Base-by-base conservation (phyloP, 2,888 invertebrate genomes). In the Monopis laevigella region DNA sequence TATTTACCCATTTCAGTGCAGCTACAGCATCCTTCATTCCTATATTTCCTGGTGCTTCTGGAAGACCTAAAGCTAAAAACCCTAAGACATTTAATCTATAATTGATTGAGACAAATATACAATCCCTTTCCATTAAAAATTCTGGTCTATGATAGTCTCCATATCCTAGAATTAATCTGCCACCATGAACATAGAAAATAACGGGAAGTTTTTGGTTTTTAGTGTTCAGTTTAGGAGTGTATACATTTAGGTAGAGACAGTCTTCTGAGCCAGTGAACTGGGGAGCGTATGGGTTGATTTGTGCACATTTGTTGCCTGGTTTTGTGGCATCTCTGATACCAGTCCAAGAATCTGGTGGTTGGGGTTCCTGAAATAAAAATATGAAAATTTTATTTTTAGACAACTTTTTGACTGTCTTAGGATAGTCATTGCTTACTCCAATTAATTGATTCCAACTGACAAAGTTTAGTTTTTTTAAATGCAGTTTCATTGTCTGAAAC, bases 191-290 rank as follows among this genome's bases (percentile, higher is more conserved):
- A 58, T 82, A 85, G 43, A 85, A 75, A 54, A 85, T 52, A 0
- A 85, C 83, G 1, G 85, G 84, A 8, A 73, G 55, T 27, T 66
- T 65, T 40, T 61, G 47, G 43, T 69, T 64, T 18, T 69, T 58
- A 0, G 21, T 3, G 46, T 70, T 72, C 51, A 87, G 63, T 43
- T 67, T 63, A 24, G 88, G 88, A 0, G 85, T 84, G 59, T 87
- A 87, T 1, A 89, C 82, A 53, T 88, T 89, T 41, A 89, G 56
- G 51, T 86, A 88, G 0, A 89, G 71, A 50, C 89, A 89, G 55
- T 89, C 88, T 60, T 89, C 89, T 0, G 60, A 67, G 0, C 87
- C 87, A 17, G 77, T 71, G 21, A 84, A 53, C 11, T 46, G 47
- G 17, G 58, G 59, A 3, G 49, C 56, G 11, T 74, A 69, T 1